Base-by-base conservation (phyloP, 1,140 invertebrate species). In the Ephestia elutella region DNA sequence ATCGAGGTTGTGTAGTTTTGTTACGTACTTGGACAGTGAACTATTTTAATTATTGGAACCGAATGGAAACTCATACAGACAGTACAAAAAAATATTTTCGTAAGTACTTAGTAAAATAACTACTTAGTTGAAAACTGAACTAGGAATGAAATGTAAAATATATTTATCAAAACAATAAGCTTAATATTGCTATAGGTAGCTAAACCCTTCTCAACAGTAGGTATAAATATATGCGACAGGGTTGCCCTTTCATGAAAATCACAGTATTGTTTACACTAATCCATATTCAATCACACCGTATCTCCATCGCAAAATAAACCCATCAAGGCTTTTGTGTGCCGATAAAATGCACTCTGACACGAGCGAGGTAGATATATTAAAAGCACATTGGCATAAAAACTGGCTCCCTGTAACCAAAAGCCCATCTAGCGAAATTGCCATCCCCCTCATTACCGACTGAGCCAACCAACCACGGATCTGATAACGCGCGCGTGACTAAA, bases 371-470 rank as follows among this genome's bases (percentile, higher is more conserved):
- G 67, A 73, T 65, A 71, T 78, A 81, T 82, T 82, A 81, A 80
- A 80, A 75, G 66, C 73, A 70, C 70, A 75, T 81, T 69, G 71
- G 59, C 69, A 63, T 82, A 77, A 84, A 80, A 80, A 74, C 67
- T 68, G 68, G 71, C 63, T 66, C 57, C 21, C 21, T 66, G 75
- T 83, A 83, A 83, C 84, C 75, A 82, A 85, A 87, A 82, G 77
- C 82, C 76, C 81, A 87, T 85, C 81, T 79, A 81, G 77, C 66
- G 65, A 84, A 86, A 87, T 84, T 84, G 82, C 84, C 81, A 84
- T 84, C 84, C 85, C 75, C 66, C 82, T 87, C 85, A 87, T 87
- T 86, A 87, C 85, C 73, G 80, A 73, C 71, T 75, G 78, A 82
- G 77, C 77, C 74, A 76, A 77, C 73, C 70, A 67, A 81, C 79